Percentiles rank a stretch among this genome's conserved stretches.
phyloP scores from a whole-genome alignment of 2,113 vertebrate genomes.

The Bostrychus sinensis region DNA sequence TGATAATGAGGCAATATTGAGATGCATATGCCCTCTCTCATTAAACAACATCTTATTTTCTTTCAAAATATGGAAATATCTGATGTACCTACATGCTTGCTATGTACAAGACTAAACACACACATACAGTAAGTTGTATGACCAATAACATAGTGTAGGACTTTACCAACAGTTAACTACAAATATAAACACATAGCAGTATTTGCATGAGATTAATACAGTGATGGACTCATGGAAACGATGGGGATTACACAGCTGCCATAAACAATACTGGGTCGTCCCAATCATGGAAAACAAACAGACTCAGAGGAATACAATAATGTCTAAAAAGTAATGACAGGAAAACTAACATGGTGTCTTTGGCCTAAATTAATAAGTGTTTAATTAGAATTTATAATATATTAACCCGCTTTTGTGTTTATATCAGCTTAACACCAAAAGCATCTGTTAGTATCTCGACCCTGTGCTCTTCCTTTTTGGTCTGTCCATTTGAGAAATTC shows the following conservation, averaged over 20 bases:
- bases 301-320: not conserved
- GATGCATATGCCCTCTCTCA: constrained; percentile 72
- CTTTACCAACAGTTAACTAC: not conserved
- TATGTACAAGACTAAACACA: not conserved
- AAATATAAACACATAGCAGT: not conserved
- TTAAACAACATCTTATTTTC: constrained; percentile 60
- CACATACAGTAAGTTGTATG: constrained; percentile 4
- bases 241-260: constrained; percentile 20
- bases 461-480: no score
- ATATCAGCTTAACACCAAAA: no score
- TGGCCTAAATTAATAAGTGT: no score
- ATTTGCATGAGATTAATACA: constrained; percentile 37
- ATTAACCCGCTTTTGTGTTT: no score
- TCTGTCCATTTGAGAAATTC: no score
- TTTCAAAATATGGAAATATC: constrained; percentile 70
- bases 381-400: no score
- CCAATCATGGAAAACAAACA: constrained; percentile 29
- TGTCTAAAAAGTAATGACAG: not conserved
- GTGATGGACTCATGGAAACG: constrained; percentile 1
- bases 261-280: constrained; percentile 26
- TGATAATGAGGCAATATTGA: constrained; percentile 73
- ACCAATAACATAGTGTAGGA: no score
- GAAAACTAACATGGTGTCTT: no score
- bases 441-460: no score
- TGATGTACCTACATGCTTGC: not conserved